Percentiles rank a stretch among this genome's conserved stretches.
Evolutionary conservation across 2,797 vertebrate species (phyloP).

Genomic region (Coregonus suidteri): DNA sequence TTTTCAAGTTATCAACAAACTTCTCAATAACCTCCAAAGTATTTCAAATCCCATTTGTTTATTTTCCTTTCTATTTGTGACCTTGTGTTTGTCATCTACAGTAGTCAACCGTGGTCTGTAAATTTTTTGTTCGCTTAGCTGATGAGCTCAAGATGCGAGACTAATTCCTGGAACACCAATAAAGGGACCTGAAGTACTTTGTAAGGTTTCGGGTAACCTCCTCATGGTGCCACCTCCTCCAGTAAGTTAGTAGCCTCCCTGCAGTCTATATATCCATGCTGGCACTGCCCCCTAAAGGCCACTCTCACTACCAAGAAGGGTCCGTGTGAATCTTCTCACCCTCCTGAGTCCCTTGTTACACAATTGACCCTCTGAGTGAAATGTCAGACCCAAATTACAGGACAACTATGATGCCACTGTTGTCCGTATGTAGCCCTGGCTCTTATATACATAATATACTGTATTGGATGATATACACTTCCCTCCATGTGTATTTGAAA

Average conservation of each 20-base stretch:
- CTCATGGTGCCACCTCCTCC: too few species aligned
- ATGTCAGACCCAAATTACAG: conserved; percentile 13
- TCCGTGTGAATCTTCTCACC: conserved; percentile 9
- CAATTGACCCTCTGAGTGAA: conserved; percentile 9
- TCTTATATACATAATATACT: too few species aligned
- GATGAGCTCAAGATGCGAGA: not conserved
- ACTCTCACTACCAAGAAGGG: conserved; percentile 14
- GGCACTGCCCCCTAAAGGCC: conserved; percentile 9
- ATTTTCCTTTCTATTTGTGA: too few species aligned
- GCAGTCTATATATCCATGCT: conserved; percentile 7
- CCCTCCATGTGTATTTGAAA: too few species aligned
- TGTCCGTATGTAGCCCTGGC: not conserved
- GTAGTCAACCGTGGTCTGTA: too few species aligned
- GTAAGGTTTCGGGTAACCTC: too few species aligned
- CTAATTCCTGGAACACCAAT: not conserved
- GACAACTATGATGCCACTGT: not conserved
- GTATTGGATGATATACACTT: too few species aligned
- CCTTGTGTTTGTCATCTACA: too few species aligned
- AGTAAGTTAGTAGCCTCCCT: conserved; percentile 17
- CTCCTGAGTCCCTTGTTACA: conserved; percentile 10
- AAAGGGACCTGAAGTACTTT: not conserved
- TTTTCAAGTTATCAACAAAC: too few species aligned
- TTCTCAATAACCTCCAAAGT: too few species aligned
- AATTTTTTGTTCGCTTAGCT: not conserved
- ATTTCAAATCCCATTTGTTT: too few species aligned